Evolutionary conservation across 2,797 vertebrate genomes (phyloP).

Genomic region (Triplophysa bombifrons): DNA sequence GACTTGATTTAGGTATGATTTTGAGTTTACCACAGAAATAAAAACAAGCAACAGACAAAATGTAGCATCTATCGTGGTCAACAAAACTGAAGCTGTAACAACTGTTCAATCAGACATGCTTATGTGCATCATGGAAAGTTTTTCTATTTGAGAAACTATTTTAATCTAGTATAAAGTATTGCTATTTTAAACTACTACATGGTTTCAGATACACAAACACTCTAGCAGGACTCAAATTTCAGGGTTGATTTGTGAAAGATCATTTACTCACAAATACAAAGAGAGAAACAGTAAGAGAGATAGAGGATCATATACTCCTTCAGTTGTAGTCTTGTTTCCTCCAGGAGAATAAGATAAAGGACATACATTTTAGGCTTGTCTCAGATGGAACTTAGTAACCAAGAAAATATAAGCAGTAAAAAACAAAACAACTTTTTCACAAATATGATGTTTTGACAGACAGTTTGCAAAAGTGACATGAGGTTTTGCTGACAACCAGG

Average conservation of each 20-base stretch:
- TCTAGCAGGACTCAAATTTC: slow-evolving; percentile 15
- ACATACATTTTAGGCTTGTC: slow-evolving; percentile 5
- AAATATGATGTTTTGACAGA: background rate
- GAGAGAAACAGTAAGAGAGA: slow-evolving; percentile 18
- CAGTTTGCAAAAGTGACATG: too few relatives aligned
- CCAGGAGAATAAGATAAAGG: background rate
- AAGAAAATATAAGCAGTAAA: slow-evolving; percentile 17
- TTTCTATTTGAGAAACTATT: slow-evolving; percentile 12
- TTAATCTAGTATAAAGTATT: background rate
- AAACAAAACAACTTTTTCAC: background rate
- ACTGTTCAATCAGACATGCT: slow-evolving; percentile 9
- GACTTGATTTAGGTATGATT: background rate
- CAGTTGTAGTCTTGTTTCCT: too few relatives aligned
- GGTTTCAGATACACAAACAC: slow-evolving; percentile 7
- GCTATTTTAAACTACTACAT: slow-evolving; percentile 22
- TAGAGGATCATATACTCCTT: background rate
- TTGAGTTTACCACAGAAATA: background rate
- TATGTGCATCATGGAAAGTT: slow-evolving; percentile 1
- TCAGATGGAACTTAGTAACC: slow-evolving; percentile 15
- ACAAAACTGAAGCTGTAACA: slow-evolving; percentile 9
- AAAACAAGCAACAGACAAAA: background rate
- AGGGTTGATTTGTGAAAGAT: slow-evolving; percentile 20
- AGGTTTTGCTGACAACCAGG: background rate
- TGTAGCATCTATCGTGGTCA: background rate
- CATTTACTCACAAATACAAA: slow-evolving; percentile 1